phyloP scores from a whole-genome alignment of 1,140 invertebrate genomes.

The Wasmannia auropunctata region DNA sequence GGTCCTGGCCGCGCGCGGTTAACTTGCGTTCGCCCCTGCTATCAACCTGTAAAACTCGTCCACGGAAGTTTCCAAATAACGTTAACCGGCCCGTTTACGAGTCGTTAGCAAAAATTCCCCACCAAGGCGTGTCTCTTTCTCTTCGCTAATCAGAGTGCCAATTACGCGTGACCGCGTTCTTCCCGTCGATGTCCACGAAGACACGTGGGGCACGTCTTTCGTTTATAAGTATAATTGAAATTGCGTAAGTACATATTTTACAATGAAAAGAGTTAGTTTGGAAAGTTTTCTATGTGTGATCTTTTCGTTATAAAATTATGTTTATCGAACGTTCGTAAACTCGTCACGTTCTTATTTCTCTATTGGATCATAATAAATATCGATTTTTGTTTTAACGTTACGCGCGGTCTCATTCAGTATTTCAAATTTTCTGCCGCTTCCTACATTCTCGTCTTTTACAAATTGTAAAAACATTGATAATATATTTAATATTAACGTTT shows the following conservation, averaged over 20 bases:
- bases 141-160: not conserved
- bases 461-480: not conserved
- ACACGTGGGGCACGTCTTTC: not conserved
- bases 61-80: conserved; percentile 17
- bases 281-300: not conserved
- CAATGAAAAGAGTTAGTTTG: not conserved
- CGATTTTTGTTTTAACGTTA: not conserved
- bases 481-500: not conserved
- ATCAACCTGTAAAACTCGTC: not conserved
- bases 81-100: conserved; percentile 15
- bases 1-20: conserved; percentile 14
- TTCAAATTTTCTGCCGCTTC: not conserved
- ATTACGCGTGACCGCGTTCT: not conserved
- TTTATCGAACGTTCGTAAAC: not conserved
- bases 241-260: not conserved
- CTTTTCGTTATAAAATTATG: not conserved
- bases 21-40: not conserved
- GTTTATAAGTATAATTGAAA: not conserved
- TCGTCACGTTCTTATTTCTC: not conserved
- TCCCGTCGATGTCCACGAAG: not conserved
- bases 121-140: conserved; percentile 4
- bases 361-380: not conserved
- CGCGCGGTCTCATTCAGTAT: not conserved
- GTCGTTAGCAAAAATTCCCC: conserved; percentile 6
- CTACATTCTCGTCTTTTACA: not conserved